phyloP scores from a whole-genome alignment of 2,888 invertebrate genomes.

The Cistogaster globosa region DNA sequence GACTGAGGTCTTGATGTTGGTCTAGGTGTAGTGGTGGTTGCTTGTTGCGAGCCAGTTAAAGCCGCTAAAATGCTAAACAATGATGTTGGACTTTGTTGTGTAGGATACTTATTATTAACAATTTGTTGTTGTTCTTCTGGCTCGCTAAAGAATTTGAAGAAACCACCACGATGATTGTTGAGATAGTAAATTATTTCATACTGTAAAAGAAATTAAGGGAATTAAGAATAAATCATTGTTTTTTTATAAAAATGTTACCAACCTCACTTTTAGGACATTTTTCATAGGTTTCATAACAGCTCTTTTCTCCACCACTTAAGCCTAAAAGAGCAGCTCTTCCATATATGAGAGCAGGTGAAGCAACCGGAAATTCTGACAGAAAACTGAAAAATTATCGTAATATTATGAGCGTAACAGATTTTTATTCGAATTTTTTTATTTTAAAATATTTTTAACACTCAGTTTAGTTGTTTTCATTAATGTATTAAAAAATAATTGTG shows the following conservation, averaged over 20 bases:
- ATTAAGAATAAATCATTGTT: slow-evolving; percentile 14
- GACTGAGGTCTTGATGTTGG: slow-evolving; percentile 73
- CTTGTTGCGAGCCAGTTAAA: slow-evolving; percentile 76
- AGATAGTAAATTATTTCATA: slow-evolving; percentile 89
- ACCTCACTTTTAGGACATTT: slow-evolving; percentile 88
- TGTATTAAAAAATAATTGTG: too few relatives aligned
- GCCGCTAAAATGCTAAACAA: slow-evolving; percentile 78
- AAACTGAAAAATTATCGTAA: slow-evolving; percentile 74
- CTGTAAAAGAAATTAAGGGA: slow-evolving; percentile 78
- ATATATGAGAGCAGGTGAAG: slow-evolving; percentile 88
- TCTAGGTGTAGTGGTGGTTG: slow-evolving; percentile 73
- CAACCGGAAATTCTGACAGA: slow-evolving; percentile 80
- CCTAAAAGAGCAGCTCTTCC: slow-evolving; percentile 90
- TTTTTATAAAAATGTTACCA: slow-evolving; percentile 7
- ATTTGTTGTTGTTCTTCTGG: slow-evolving; percentile 80
- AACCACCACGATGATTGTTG: slow-evolving; percentile 93
- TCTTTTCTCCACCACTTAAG: slow-evolving; percentile 84
- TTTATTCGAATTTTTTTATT: neutral
- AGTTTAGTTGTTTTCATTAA: too few relatives aligned
- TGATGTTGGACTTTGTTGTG: slow-evolving; percentile 71
- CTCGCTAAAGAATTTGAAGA: slow-evolving; percentile 90
- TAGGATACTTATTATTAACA: slow-evolving; percentile 53
- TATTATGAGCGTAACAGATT: too few relatives aligned
- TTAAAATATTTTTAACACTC: neutral
- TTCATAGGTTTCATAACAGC: slow-evolving; percentile 85